Conservation (phyloP, 2,888 invertebrate species). For the Junonia oenone region DNA sequence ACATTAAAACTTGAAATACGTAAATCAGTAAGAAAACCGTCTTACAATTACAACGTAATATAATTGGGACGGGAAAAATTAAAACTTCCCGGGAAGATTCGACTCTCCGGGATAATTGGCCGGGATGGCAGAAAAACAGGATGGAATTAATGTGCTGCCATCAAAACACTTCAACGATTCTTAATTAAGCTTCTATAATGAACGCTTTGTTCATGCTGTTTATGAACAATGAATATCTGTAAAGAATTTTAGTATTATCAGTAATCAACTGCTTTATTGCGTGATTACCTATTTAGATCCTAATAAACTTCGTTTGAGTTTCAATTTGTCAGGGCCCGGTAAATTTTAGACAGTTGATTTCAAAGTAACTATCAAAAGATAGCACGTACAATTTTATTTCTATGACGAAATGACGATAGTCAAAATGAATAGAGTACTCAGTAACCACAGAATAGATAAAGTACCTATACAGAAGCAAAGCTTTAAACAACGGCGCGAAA, state of each 20-base stretch:
- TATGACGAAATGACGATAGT: no score
- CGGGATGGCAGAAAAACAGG: constrained; percentile 63
- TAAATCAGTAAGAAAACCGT: constrained; percentile 7
- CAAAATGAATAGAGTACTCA: no score
- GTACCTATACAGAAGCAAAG: no score
- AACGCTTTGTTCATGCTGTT: constrained; percentile 40
- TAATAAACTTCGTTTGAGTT: no score
- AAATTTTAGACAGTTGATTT: no score
- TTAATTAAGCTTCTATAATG: constrained; percentile 62
- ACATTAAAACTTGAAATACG: not conserved
- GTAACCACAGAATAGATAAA: no score
- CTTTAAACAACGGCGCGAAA: no score
- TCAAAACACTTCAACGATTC: constrained; percentile 64
- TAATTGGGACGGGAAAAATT: constrained; percentile 51
- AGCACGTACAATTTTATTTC: no score
- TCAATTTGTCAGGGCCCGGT: no score
- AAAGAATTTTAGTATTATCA: not conserved
- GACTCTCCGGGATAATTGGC: constrained; percentile 54
- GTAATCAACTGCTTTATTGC: no score
- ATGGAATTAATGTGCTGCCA: constrained; percentile 66
- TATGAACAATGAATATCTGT: constrained; percentile 1
- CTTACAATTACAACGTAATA: constrained; percentile 42
- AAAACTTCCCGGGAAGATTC: constrained; percentile 50
- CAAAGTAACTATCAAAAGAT: no score
- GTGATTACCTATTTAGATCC: no score